Evolutionary conservation across 1,140 invertebrate genomes (phyloP), one percentile per base, ranked within the genome.

Genomic region (Carposina sasakii): DNA sequence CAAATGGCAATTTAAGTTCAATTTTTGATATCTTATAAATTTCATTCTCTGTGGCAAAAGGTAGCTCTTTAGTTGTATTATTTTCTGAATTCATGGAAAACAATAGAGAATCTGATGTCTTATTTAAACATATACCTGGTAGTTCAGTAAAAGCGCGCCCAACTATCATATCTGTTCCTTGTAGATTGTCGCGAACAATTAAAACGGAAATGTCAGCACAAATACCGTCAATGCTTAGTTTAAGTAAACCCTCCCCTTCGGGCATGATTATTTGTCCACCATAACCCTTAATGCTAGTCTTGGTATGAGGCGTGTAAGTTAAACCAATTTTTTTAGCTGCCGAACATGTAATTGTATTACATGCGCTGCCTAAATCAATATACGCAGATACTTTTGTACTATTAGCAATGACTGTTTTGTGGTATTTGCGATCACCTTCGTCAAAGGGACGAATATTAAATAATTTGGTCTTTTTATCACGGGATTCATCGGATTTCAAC

Each of bases 291-390:
- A 40, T 40, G 19, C 17, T 40, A 22, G 37, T 21, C 9, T 13
- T 19, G 12, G 16, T 12, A 0, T 22, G 17, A 21, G 17, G 20
- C 22, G 20, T 19, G 16, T 12, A 40, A n/a, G 12, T 33, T 8
- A 33, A 15, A 33, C n/a, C n/a, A 3, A 33, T 33, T 33, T 33
- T 33, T 4, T 33, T 33, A 4, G 31, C 31, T 6, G 31, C n/a
- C 3, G 31, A 33, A n/a, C 10, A 33, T n/a, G 23, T 44, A 16
- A 44, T 44, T 3, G 42, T 45, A 33, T 45, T 45, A 13, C 43
- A 31, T 1, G 43, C 43, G 13, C 43, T 45, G 22, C 43, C 43
- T 5, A 45, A 45, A 23, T 45, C 43, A 22, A 45, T 33, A 16
- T 45, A 45, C 4, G 28, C 43, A 2, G 43, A 10, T 5, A 45